A percentile compares a stretch with the other conserved stretches of the same genome.
Conservation (phyloP, 2,888 invertebrate species). For the Pharmacophagus antenor region DNA sequence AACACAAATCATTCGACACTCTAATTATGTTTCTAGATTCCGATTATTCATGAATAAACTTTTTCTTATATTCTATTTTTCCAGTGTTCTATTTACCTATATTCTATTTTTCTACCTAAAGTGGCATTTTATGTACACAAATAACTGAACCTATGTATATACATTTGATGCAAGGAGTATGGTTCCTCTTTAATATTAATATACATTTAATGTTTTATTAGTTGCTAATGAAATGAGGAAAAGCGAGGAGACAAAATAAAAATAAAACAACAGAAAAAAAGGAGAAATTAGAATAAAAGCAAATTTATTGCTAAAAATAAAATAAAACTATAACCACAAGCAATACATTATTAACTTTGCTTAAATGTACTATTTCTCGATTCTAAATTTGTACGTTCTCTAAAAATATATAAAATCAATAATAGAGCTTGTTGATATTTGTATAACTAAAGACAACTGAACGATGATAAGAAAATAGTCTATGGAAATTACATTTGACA, state of each 20-base stretch:
- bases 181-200: constrained; percentile 69
- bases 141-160: constrained; percentile 56
- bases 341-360: constrained; percentile 68
- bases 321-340: constrained; percentile 77
- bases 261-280: constrained; percentile 65
- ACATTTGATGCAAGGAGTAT: constrained; percentile 78
- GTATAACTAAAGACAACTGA: constrained; percentile 30
- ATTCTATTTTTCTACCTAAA: constrained; percentile 50
- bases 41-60: constrained; percentile 61
- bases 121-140: constrained; percentile 63
- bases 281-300: constrained; percentile 73
- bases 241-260: constrained; percentile 49
- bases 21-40: constrained; percentile 60
- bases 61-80: constrained; percentile 42
- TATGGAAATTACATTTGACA: constrained; percentile 41
- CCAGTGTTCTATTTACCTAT: constrained; percentile 56
- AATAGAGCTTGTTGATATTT: constrained; percentile 16
- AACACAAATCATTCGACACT: constrained; percentile 56
- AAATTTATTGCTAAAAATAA: constrained; percentile 81
- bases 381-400: constrained; percentile 74
- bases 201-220: constrained; percentile 57
- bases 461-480: constrained; percentile 33
- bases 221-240: constrained; percentile 46
- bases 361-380: constrained; percentile 59
- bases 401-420: constrained; percentile 59